Evolutionary conservation across 2,113 vertebrate species (phyloP).

Genomic region (Hydrolagus affinis): DNA sequence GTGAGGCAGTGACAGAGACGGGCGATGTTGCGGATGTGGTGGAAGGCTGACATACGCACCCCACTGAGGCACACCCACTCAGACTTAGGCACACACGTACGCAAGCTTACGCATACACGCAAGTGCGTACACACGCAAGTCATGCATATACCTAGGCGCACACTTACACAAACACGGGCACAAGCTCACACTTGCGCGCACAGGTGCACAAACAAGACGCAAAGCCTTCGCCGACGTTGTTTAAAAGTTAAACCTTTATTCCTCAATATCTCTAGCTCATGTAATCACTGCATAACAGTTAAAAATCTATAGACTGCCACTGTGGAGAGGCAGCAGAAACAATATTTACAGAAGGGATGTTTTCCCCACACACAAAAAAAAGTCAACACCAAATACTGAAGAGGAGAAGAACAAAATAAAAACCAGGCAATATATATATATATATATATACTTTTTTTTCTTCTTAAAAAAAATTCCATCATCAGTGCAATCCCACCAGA

Average conservation of each 20-base stretch:
- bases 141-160: too few relatives aligned
- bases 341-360: not conserved
- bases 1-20: too few relatives aligned
- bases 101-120: too few relatives aligned
- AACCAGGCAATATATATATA: too few relatives aligned
- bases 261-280: slow-evolving; percentile 24
- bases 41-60: too few relatives aligned
- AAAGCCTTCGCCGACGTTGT: not conserved
- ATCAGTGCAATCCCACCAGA: slow-evolving; percentile 27
- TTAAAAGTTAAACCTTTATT: slow-evolving; percentile 30
- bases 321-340: slow-evolving; percentile 21
- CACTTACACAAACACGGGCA: too few relatives aligned
- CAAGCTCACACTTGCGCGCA: too few relatives aligned
- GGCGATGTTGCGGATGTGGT: too few relatives aligned
- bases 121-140: too few relatives aligned
- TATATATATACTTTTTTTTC: too few relatives aligned
- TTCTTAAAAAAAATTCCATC: not conserved
- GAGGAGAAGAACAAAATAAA: not conserved
- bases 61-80: too few relatives aligned
- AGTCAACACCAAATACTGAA: slow-evolving; percentile 8
- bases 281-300: slow-evolving; percentile 32
- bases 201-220: not conserved
- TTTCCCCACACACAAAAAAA: not conserved
- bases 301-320: slow-evolving; percentile 31
- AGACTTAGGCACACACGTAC: too few relatives aligned